Evolutionary conservation across 2,113 vertebrate species (phyloP).

Genomic region (Saccopteryx bilineata): DNA sequence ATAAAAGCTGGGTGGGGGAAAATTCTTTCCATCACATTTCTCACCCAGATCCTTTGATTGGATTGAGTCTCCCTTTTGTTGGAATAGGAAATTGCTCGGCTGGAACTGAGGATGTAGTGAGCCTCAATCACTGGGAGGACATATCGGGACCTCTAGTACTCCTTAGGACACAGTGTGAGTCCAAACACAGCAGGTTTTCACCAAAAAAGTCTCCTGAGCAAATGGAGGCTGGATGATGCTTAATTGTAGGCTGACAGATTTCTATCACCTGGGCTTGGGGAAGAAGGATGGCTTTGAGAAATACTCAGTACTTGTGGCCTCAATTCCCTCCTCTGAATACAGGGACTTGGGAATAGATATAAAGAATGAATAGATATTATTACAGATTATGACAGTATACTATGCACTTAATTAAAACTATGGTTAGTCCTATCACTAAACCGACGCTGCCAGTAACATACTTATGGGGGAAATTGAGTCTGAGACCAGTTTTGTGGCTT

Average conservation of each 20-base stretch:
- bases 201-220: not conserved
- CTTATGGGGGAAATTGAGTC: conserved; percentile 24
- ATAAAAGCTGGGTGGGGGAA: not conserved
- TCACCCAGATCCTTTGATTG: conserved; percentile 49
- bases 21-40: conserved; percentile 20
- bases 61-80: not conserved
- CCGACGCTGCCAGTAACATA: not conserved
- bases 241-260: not conserved
- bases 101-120: not conserved
- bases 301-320: not conserved
- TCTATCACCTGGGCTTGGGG: not conserved
- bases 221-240: conserved; percentile 19
- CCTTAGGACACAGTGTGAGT: conserved; percentile 6
- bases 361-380: conserved; percentile 2
- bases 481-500: not conserved
- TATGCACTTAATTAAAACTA: conserved; percentile 37
- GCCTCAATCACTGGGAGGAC: conserved; percentile 17
- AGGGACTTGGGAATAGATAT: not conserved
- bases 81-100: conserved; percentile 34
- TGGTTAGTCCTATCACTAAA: not conserved
- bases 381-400: conserved; percentile 22
- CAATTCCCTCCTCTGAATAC: not conserved
- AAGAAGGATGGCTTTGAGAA: conserved; percentile 3
- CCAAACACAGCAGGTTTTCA: conserved; percentile 9
- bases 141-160: not conserved